These are phyloP conservation scores for Siderastrea radians DNA, from an alignment of 92 coral and sea anemone species.

Conservation along the genomic window DNA sequence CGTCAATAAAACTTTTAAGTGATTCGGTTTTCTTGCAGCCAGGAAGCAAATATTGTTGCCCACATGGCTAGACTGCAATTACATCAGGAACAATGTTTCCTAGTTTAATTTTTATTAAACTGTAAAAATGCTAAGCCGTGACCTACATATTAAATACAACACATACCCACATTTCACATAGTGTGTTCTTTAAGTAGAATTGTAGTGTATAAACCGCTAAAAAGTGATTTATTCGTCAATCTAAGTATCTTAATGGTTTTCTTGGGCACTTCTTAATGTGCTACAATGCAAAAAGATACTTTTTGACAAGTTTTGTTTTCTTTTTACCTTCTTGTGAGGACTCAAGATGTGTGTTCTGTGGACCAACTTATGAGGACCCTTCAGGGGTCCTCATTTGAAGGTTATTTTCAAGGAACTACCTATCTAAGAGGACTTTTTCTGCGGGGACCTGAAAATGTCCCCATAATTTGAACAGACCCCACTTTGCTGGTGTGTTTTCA, in stretches of 20 bases:
- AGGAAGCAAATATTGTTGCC: no score
- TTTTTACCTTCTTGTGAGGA: slow-evolving; percentile 4
- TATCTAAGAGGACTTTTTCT: background rate
- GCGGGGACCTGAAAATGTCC: background rate
- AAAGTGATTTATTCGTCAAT: background rate
- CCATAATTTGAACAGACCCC: background rate
- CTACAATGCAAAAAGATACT: background rate
- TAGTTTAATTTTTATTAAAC: no score
- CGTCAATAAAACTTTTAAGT: no score
- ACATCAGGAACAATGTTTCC: no score
- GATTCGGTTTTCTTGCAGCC: no score
- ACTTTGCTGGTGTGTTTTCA: slow-evolving; percentile 15
- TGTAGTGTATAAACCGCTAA: background rate
- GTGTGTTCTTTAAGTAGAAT: no score
- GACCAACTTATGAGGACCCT: slow-evolving; percentile 11
- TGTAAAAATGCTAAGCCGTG: no score
- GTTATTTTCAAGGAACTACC: background rate
- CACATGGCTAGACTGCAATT: no score
- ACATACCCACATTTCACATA: no score
- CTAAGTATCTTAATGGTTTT: slow-evolving; percentile 12
- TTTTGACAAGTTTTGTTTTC: background rate
- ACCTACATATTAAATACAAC: no score
- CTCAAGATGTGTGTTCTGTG: slow-evolving; percentile 1
- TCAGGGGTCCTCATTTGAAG: background rate
- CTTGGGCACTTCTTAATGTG: slow-evolving; percentile 7